Conservation (phyloP, 1,140 invertebrate species). For the Spodoptera litura region DNA sequence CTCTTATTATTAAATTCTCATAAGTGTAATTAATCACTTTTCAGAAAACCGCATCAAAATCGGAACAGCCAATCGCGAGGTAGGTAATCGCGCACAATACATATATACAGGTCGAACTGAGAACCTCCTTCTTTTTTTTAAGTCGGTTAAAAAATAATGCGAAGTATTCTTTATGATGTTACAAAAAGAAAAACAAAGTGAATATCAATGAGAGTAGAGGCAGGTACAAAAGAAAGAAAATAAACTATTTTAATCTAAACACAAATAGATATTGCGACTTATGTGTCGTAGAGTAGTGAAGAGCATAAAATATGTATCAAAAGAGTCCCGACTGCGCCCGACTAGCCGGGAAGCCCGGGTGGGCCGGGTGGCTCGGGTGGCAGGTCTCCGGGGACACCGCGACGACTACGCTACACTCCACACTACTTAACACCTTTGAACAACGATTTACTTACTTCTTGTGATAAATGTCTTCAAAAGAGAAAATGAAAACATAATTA, state of each 20-base stretch:
- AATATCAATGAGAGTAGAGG: constrained; percentile 55
- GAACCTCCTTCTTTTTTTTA: too few species aligned
- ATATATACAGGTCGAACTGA: too few species aligned
- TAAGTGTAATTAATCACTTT: too few species aligned
- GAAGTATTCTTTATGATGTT: constrained; percentile 48
- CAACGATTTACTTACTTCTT: constrained; percentile 55
- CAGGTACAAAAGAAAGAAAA: constrained; percentile 53
- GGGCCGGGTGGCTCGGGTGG: constrained; percentile 1
- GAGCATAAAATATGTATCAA: constrained; percentile 82
- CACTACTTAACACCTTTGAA: constrained; percentile 71
- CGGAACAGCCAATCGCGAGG: too few species aligned
- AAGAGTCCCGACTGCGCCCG: constrained; percentile 67
- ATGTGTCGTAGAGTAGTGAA: constrained; percentile 68
- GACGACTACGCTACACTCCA: constrained; percentile 60
- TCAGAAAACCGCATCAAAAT: too few species aligned
- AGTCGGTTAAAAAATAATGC: constrained; percentile 18
- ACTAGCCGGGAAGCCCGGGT: constrained; percentile 1
- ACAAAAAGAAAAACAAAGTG: constrained; percentile 52
- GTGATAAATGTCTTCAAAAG: neutral
- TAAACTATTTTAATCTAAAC: constrained; percentile 67
- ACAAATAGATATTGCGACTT: constrained; percentile 64
- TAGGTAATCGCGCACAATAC: too few species aligned
- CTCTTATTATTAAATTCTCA: too few species aligned
- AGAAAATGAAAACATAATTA: neutral
- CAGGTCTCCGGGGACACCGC: constrained; percentile 61